phyloP scores from a whole-genome alignment of 2,888 invertebrate species.

The Physocephala rufipes region DNA sequence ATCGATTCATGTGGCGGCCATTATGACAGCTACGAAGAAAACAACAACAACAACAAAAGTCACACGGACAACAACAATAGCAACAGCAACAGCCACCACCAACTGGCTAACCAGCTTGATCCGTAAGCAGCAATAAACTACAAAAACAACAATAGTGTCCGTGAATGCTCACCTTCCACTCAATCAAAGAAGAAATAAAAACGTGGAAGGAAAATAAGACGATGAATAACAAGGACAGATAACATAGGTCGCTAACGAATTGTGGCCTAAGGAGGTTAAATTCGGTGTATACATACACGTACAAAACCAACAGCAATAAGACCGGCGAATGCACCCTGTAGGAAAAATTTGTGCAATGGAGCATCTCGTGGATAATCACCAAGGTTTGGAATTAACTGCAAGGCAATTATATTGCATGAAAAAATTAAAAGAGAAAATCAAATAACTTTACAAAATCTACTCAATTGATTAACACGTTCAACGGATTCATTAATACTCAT shows the following conservation, averaged over 20 bases:
- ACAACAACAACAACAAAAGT: slow-evolving; percentile 11
- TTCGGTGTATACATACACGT: background rate
- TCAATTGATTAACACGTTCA: too few relatives aligned
- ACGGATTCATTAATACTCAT: too few relatives aligned
- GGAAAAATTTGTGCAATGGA: background rate
- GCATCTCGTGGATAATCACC: too few relatives aligned
- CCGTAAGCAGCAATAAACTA: background rate
- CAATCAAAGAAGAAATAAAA: background rate
- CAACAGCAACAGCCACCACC: background rate
- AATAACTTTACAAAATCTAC: too few relatives aligned
- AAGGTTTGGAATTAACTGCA: too few relatives aligned
- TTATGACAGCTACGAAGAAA: slow-evolving; percentile 18
- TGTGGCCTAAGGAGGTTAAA: slow-evolving; percentile 30
- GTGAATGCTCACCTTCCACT: background rate
- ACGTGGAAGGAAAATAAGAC: slow-evolving; percentile 20
- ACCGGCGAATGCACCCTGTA: background rate
- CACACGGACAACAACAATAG: slow-evolving; percentile 13
- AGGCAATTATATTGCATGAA: too few relatives aligned
- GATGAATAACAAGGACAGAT: too few relatives aligned
- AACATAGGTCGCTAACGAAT: slow-evolving; percentile 19
- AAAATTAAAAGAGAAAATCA: too few relatives aligned
- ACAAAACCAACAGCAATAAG: background rate
- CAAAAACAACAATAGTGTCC: too few relatives aligned
- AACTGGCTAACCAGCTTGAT: background rate
- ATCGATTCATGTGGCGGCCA: slow-evolving; percentile 32